A percentile compares a stretch with the other conserved stretches of the same genome.
phyloP scores from a whole-genome alignment of 1,140 invertebrate genomes.

The Eumeta japonica region DNA sequence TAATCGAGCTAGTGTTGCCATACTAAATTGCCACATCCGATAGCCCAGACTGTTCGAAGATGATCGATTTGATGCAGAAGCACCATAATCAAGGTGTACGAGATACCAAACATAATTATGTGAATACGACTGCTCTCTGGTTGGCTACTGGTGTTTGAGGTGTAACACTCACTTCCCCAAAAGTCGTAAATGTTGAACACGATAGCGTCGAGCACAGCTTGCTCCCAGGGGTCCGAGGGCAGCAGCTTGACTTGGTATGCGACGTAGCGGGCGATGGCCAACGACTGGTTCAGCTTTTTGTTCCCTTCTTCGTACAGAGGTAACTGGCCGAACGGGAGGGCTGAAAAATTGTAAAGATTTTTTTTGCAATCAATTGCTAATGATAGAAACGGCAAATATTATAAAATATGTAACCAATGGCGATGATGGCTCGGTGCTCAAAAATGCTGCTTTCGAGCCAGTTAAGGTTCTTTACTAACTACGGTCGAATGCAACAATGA shows the following conservation, averaged over 20 bases:
- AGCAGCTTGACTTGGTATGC: constrained; percentile 26
- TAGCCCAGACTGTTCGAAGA: no score
- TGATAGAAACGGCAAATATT: no score
- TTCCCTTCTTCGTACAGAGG: constrained; percentile 34
- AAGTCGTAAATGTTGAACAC: constrained; percentile 43
- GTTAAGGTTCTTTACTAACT: no score
- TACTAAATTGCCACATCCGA: no score
- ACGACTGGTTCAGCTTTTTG: constrained; percentile 30
- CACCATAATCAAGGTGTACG: no score
- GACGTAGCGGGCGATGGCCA: constrained; percentile 41
- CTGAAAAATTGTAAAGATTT: constrained; percentile 15
- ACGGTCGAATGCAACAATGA: no score
- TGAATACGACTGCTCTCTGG: neutral
- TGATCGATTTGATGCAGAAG: no score
- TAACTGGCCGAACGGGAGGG: constrained; percentile 32
- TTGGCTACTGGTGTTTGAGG: neutral
- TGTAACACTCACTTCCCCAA: constrained; percentile 28
- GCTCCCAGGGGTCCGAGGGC: constrained; percentile 39
- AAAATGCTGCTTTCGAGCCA: no score
- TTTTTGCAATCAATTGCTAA: neutral
- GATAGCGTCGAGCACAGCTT: constrained; percentile 37
- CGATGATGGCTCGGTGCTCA: no score
- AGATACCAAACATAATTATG: neutral
- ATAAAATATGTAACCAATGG: no score
- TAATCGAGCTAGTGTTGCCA: no score